phyloP scores from a whole-genome alignment of 1,140 invertebrate genomes.

The Drosophila malerkotliana region DNA sequence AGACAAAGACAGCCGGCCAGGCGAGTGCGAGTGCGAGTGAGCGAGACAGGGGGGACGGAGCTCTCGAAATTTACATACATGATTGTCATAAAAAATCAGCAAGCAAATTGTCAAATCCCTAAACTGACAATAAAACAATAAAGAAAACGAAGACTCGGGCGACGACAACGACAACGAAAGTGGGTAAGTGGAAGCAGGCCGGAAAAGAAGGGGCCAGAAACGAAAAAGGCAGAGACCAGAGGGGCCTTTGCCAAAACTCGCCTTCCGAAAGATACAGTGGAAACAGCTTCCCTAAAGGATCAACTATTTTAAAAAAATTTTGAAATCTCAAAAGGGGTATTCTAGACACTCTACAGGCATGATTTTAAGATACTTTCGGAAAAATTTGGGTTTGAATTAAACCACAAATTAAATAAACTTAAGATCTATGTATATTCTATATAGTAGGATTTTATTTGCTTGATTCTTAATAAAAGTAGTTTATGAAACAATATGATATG shows the following conservation, averaged over 20 bases:
- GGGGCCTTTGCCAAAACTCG: background rate
- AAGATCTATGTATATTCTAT: too few relatives aligned
- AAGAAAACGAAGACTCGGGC: slow-evolving; percentile 67
- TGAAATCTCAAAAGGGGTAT: background rate
- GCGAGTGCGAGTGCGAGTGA: slow-evolving; percentile 1
- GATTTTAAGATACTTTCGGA: too few relatives aligned
- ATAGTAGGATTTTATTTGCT: too few relatives aligned
- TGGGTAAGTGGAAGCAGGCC: background rate
- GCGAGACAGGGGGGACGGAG: slow-evolving; percentile 17
- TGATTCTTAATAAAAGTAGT: too few relatives aligned
- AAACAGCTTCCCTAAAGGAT: background rate
- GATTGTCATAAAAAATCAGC: slow-evolving; percentile 82
- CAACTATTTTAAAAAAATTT: background rate
- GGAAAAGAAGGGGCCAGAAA: background rate
- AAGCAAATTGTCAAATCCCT: slow-evolving; percentile 82
- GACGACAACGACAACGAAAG: slow-evolving; percentile 12
- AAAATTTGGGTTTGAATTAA: too few relatives aligned
- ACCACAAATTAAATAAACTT: too few relatives aligned
- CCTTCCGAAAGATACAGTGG: slow-evolving; percentile 5
- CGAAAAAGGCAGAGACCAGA: background rate
- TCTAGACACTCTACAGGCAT: too few relatives aligned
- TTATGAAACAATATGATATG: too few relatives aligned
- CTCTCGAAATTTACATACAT: slow-evolving; percentile 75
- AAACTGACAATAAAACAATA: slow-evolving; percentile 82
- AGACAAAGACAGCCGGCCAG: background rate